phyloP scores from a whole-genome alignment of 2,888 invertebrate species.

The Phania funesta region DNA sequence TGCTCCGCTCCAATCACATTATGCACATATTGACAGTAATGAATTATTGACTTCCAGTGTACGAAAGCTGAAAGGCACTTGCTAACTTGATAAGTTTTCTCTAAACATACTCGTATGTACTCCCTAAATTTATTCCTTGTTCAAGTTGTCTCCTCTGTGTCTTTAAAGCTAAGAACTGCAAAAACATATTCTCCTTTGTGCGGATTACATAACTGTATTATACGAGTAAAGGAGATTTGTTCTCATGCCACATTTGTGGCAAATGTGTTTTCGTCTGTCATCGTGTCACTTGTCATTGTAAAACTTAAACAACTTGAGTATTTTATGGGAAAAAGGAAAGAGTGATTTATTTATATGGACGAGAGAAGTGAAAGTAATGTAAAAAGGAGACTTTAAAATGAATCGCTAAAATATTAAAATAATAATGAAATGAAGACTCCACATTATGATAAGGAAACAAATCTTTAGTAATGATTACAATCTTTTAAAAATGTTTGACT shows the following conservation, averaged over 20 bases:
- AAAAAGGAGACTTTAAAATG: not conserved
- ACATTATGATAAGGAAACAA: too few relatives aligned
- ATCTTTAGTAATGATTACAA: too few relatives aligned
- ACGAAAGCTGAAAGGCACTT: not conserved
- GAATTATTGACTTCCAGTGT: not conserved
- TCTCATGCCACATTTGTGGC: not conserved
- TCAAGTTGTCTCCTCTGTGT: conserved; percentile 14
- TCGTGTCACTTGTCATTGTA: not conserved
- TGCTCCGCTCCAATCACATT: not conserved
- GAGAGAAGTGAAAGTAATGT: too few relatives aligned
- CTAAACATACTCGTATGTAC: not conserved
- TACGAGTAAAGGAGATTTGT: not conserved
- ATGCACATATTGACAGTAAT: not conserved
- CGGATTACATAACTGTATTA: conserved; percentile 1
- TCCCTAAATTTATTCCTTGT: not conserved
- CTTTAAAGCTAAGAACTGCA: not conserved
- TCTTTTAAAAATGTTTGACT: too few relatives aligned
- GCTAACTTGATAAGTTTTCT: not conserved
- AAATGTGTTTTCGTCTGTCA: not conserved
- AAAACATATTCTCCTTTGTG: not conserved
- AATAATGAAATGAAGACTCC: too few relatives aligned
- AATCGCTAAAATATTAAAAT: not conserved
- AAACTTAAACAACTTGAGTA: conserved; percentile 20
- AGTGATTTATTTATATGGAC: not conserved
- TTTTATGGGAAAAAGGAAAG: conserved; percentile 4